Percentiles rank a stretch among this genome's conserved stretches.
These are phyloP conservation scores for Poliocrania exsul DNA, from an alignment of 2,797 vertebrate species.

Conservation along the genomic window DNA sequence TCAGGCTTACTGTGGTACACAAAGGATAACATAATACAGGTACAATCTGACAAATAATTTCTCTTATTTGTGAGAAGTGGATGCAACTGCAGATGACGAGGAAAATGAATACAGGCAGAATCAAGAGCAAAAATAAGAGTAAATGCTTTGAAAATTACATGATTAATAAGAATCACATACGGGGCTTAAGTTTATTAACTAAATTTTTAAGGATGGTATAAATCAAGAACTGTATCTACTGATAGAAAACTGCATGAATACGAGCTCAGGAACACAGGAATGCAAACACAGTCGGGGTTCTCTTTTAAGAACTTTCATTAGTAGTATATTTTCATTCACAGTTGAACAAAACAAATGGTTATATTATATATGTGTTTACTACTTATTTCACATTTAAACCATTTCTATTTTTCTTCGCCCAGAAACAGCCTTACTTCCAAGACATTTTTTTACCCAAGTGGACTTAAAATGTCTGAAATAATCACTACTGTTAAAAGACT, in stretches of 20 bases:
- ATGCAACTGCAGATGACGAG: neutral
- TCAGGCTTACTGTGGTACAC: neutral
- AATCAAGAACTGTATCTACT: neutral
- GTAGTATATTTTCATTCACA: neutral
- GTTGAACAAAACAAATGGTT: too few relatives aligned
- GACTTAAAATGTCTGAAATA: neutral
- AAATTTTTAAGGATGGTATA: neutral
- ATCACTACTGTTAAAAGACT: neutral
- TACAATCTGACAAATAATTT: neutral
- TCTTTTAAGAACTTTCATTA: neutral
- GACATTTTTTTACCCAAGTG: neutral
- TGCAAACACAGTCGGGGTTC: neutral
- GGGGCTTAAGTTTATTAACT: neutral
- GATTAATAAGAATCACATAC: neutral
- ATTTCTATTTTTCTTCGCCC: neutral
- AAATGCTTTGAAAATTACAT: neutral
- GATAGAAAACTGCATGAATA: neutral
- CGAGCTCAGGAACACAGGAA: neutral
- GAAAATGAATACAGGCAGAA: neutral
- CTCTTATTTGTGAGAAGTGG: neutral
- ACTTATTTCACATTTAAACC: neutral
- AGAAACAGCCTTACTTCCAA: neutral
- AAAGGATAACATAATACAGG: neutral
- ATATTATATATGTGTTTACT: neutral
- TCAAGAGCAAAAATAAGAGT: neutral